Percentiles rank a stretch among this genome's conserved stretches.
phyloP scores from a whole-genome alignment of 1,140 invertebrate species.

The Habropoda laboriosa region DNA sequence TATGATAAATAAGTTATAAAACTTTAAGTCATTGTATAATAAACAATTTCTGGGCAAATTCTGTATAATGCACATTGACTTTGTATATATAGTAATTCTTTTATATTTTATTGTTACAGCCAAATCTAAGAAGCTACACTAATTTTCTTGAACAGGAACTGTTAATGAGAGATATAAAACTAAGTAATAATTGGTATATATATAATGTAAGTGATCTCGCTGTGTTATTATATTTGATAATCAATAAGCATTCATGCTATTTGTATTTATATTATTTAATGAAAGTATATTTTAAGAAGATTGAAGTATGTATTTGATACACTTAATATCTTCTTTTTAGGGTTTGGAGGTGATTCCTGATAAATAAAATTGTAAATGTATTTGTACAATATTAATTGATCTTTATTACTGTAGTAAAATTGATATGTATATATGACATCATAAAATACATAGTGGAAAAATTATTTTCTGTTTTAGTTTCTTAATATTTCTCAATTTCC shows the following conservation, averaged over 20 bases:
- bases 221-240: not conserved
- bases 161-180: no score
- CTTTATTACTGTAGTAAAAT: not conserved
- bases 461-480: not conserved
- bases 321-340: conserved; percentile 42
- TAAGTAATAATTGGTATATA: no score
- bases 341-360: conserved; percentile 60
- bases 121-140: not conserved
- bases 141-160: no score
- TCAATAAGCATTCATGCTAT: no score
- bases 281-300: no score
- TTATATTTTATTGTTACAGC: conserved; percentile 12
- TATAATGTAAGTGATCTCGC: not conserved
- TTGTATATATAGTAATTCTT: not conserved
- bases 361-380: conserved; percentile 31
- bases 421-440: conserved; percentile 9
- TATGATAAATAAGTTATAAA: not conserved
- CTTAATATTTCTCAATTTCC: no score
- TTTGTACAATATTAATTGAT: not conserved
- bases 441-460: not conserved
- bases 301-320: not conserved
- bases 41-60: no score
- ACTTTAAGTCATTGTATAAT: not conserved
- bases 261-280: no score
- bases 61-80: no score